Conservation (phyloP, 2,113 vertebrate species). For the Euleptes europaea region DNA sequence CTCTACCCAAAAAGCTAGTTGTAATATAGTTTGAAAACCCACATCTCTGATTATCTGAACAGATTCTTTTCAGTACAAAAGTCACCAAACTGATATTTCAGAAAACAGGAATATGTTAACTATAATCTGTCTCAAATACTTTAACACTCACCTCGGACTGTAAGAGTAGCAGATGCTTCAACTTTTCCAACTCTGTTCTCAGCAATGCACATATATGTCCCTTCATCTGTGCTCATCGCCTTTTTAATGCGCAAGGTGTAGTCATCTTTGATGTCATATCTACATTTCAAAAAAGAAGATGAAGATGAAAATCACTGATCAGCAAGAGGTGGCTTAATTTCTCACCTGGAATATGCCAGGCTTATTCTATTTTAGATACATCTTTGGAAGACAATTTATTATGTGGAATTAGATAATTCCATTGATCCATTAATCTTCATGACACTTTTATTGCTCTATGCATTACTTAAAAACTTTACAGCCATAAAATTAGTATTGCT, state of each 20-base stretch:
- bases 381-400: constrained; percentile 62
- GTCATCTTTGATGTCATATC: constrained; percentile 96
- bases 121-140: neutral
- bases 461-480: constrained; percentile 70
- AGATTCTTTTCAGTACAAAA: neutral
- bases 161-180: constrained; percentile 91
- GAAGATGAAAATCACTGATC: constrained; percentile 21
- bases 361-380: constrained; percentile 37
- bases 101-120: neutral
- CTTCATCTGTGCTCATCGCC: constrained; percentile 85
- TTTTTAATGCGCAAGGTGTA: constrained; percentile 94
- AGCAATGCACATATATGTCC: constrained; percentile 90
- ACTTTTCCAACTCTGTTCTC: constrained; percentile 96
- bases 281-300: constrained; percentile 63
- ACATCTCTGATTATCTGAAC: neutral
- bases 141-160: constrained; percentile 87
- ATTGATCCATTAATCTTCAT: constrained; percentile 56
- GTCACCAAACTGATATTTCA: neutral
- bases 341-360: constrained; percentile 39
- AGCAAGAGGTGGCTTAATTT: neutral
- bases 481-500: constrained; percentile 68
- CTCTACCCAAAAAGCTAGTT: neutral
- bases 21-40: neutral
- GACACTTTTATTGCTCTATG: constrained; percentile 62
- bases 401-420: constrained; percentile 65